These are phyloP conservation scores for Dromius quadrimaculatus DNA, from an alignment of 2,888 invertebrate genomes.

Conservation along the genomic window DNA sequence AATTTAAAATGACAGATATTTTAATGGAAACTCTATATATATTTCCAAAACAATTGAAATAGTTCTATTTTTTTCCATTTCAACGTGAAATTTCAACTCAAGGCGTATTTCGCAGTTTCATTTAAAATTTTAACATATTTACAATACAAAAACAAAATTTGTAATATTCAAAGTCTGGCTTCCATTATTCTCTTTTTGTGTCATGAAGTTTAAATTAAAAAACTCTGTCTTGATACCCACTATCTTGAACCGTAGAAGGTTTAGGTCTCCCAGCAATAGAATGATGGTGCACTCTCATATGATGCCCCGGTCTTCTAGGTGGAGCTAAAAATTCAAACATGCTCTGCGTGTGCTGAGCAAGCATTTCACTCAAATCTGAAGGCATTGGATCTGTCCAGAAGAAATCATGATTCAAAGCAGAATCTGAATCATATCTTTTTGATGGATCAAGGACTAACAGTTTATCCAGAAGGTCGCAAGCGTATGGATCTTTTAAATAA, in stretches of 20 bases:
- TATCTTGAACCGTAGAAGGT: conserved; percentile 73
- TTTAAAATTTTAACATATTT: background rate
- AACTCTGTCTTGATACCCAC: conserved; percentile 87
- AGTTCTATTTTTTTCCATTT: too few relatives aligned
- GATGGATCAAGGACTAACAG: conserved; percentile 92
- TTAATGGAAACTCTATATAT: too few relatives aligned
- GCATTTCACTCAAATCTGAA: conserved; percentile 89
- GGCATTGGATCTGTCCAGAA: conserved; percentile 99
- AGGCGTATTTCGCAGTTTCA: too few relatives aligned
- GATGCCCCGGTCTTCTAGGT: conserved; percentile 77
- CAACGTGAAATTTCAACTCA: too few relatives aligned
- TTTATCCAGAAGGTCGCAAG: conserved; percentile 93
- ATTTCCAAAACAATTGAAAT: too few relatives aligned
- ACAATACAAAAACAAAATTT: too few relatives aligned
- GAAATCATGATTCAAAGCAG: conserved; percentile 96
- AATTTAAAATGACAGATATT: too few relatives aligned
- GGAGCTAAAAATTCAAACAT: conserved; percentile 95
- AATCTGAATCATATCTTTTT: conserved; percentile 89
- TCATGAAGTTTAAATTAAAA: conserved; percentile 77
- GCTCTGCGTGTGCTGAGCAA: conserved; percentile 89
- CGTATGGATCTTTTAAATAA: conserved; percentile 92
- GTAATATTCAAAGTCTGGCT: too few relatives aligned
- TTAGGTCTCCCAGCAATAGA: conserved; percentile 70
- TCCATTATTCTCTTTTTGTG: too few relatives aligned
- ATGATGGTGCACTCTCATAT: conserved; percentile 79